Conservation (phyloP, 2,888 invertebrate species). For the Pseudococcus viburni region DNA sequence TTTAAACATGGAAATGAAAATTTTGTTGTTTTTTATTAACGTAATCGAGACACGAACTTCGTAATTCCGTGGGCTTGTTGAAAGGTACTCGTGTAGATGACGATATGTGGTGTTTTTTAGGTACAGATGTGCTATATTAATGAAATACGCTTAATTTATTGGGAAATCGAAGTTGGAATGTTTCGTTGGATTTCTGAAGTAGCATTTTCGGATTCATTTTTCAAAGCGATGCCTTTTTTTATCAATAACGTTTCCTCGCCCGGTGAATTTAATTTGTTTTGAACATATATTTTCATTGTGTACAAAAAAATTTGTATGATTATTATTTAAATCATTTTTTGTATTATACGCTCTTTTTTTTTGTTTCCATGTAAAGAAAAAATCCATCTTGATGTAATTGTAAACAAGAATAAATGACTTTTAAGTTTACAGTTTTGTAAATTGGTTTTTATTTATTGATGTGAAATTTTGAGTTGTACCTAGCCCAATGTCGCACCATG, state of each 20-base stretch:
- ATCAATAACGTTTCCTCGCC: constrained; percentile 33
- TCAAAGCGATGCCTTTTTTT: constrained; percentile 43
- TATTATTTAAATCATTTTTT: constrained; percentile 47
- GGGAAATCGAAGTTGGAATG: not conserved
- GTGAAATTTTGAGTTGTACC: not conserved
- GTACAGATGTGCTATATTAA: not conserved
- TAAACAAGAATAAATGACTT: constrained; percentile 49
- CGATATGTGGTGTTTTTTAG: not conserved
- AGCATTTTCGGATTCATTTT: not conserved
- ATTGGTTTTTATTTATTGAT: not conserved
- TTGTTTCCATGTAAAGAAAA: constrained; percentile 52
- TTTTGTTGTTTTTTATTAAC: too few relatives aligned
- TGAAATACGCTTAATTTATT: constrained; percentile 26
- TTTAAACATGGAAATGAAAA: too few relatives aligned
- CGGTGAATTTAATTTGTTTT: constrained; percentile 32
- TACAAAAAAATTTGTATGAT: constrained; percentile 56
- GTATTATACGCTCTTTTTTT: constrained; percentile 49
- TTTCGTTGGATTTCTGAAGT: not conserved
- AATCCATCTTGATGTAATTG: constrained; percentile 54
- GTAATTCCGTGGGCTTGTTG: not conserved
- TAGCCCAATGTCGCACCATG: too few relatives aligned
- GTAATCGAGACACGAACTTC: not conserved
- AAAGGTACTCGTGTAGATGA: not conserved
- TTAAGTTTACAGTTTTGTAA: constrained; percentile 46
- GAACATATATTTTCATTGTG: constrained; percentile 45